Evolutionary conservation across 2,797 vertebrate genomes (phyloP), one percentile per base, ranked within the genome.

Genomic region (Chromobotia macracanthus): DNA sequence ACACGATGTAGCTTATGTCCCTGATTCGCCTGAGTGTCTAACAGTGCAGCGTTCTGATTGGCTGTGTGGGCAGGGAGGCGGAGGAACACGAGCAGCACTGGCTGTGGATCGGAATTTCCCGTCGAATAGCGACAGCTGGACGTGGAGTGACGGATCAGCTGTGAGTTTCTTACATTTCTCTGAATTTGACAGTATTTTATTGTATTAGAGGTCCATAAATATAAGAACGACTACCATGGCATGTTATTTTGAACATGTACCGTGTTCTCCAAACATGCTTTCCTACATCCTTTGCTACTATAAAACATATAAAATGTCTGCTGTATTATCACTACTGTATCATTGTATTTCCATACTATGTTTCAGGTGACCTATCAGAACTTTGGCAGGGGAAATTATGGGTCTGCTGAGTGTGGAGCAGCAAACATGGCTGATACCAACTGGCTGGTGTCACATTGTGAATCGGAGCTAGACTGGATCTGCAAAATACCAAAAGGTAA

Each of bases 41-140:
- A 77, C 19, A n/a, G 0, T 46, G 44, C n/a, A 61, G n/a, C n/a
- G 0, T 28, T 56, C 13, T 77, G 58, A 69, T 71, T 83, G 76
- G 44, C 7, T 77, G 41, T 68, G 38, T 67, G 63, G 16, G 16
- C 91, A 72, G 94, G 80, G 96, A 96, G 79, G 94, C 95, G 0
- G 97, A 98, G 85, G 94, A 94, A 38, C 95, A 97, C 0, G 97
- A 99, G 84, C 96, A 99, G 88, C 95, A 96, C 83, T 98, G 96
- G 97, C 95, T 99, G 84, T 99, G 97, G 97, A 97, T 99, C 0
- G 97, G 97, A 50, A 91, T 99, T 81, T 97, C 96, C 88, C 94
- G 97, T 8, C 92, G 96, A 94, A 90, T 9, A 94, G 93, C 13
- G 92, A 92, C 85, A 96, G 95, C 88, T 99, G 97, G 97, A 92